Base-by-base conservation (phyloP, 2,888 invertebrate genomes). In the Torymus tubicola region DNA sequence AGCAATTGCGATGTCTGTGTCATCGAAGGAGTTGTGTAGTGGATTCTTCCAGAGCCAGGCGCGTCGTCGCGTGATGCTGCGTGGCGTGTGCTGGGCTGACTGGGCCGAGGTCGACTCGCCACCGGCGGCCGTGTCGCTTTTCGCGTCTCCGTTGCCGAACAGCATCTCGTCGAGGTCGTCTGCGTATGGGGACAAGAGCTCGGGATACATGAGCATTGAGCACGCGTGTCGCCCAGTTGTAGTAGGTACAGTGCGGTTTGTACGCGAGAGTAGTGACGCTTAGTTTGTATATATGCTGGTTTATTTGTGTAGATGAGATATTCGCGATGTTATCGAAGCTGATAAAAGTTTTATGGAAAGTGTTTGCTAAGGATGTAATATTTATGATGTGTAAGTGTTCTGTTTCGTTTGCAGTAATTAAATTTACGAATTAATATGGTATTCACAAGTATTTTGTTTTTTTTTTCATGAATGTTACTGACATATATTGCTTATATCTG, bases 111-210 rank as follows among this genome's bases (percentile, higher is more conserved):
- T 14, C 18, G 81, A 67, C 18, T 65, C 65, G 21, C 63, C 79
- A 67, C 60, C 84, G 55, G 24, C 84, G 42, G 71, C 83, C 78
- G 86, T 86, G 72, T 83, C 84, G 84, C 84, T 85, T 83, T 85
- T 84, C 63, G 82, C 81, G 83, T 88, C 86, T 73, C 77, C 85
- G 67, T 86, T 86, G 73, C 87, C 89, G 84, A 91, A 89, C 83
- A 91, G 87, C 85, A 88, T 88, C 86, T 88, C 90, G 84, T 91
- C 91, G 87, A 91, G 89, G 86, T 91, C 91, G 88, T 91, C 91
- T 91, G 85, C 42, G 42, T 42, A 42, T 42, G 5, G 21, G 21
- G 64, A 14, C 5, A 77, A 64, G 16, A 76, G 12, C 14, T 60
- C 21, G 52, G 67, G 50, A 55, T 65, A 11, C 42, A 8, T 42